Base-by-base conservation (phyloP, 2,797 vertebrate species). In the Halcyon leucocephala region DNA sequence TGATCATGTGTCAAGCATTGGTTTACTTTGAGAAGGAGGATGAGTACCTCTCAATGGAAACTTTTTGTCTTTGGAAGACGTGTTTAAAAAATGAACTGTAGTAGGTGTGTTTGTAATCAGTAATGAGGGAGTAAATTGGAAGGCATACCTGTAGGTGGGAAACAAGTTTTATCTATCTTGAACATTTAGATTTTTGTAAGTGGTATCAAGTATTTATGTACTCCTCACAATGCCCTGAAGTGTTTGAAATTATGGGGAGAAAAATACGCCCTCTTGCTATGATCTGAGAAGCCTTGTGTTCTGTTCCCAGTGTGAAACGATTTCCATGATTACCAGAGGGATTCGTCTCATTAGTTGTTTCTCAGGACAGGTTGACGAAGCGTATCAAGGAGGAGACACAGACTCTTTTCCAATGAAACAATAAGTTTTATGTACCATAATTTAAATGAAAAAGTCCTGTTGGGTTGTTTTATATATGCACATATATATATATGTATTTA, bases 391-490 rank as follows among this genome's bases (percentile, higher is more conserved):
- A 73, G 37, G 26, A 95, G 66, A 90, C 28, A 54, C n/a, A 86
- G 66, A 92, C 72, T 87, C 42, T 90, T 94, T 96, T 77, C 73
- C 88, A 81, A 49, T 82, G 28, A 97, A 93, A 85, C 60, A 46
- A 81, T 91, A 1, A 4, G 60, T 79, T 96, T 97, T 95, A 77
- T 69, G 88, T 90, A 90, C 61, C 77, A 57, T 89, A 94, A 82
- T 95, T 95, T 89, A 91, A 81, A 21, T 31, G 33, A 51, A 90
- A 70, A 89, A 91, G 28, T 88, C 71, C 81, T 94, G 91, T 94
- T 76, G 77, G 64, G 41, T 90, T 92, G 48, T 86, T 96, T 95
- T 94, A 82, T 92, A 86, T 90, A 86, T 83, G 52, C 81, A 90
- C 21, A 82, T 14, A 90, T 58, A 76, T 41, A 86, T 93, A 76